Conservation (phyloP, 2,888 invertebrate species). For the Malthinus flaveolus region DNA sequence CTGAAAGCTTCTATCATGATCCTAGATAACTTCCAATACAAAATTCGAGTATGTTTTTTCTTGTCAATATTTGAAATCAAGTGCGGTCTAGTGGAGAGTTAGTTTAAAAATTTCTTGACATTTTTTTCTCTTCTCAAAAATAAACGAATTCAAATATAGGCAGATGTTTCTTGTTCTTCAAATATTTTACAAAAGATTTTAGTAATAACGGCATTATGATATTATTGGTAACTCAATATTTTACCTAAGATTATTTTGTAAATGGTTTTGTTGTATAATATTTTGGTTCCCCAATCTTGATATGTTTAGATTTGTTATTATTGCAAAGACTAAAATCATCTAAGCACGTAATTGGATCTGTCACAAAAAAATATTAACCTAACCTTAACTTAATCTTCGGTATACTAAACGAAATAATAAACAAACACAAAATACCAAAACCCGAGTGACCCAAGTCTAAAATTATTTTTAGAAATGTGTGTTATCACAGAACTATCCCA, state of each 20-base stretch:
- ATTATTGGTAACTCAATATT: slow-evolving; percentile 27
- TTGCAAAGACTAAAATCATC: slow-evolving; percentile 21
- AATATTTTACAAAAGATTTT: slow-evolving; percentile 23
- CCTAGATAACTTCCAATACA: slow-evolving; percentile 20
- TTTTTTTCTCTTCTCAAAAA: slow-evolving; percentile 15
- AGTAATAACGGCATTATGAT: slow-evolving; percentile 11
- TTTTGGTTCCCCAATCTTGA: slow-evolving; percentile 16
- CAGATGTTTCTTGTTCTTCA: slow-evolving; percentile 25
- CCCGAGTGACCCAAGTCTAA: too few species aligned
- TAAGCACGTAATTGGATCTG: slow-evolving; percentile 26
- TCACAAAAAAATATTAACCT: slow-evolving; percentile 3
- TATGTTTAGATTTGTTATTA: slow-evolving; percentile 29
- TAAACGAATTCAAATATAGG: slow-evolving; percentile 25
- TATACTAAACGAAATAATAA: not conserved
- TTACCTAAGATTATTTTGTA: slow-evolving; percentile 26
- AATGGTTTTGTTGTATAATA: slow-evolving; percentile 28
- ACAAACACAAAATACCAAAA: too few species aligned
- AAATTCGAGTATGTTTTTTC: slow-evolving; percentile 26
- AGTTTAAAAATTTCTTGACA: slow-evolving; percentile 30
- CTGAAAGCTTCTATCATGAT: slow-evolving; percentile 20
- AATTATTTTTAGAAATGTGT: too few species aligned
- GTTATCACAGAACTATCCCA: too few species aligned
- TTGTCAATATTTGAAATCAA: slow-evolving; percentile 32
- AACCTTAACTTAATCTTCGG: slow-evolving; percentile 1
- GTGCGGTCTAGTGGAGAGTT: slow-evolving; percentile 28